Base-by-base conservation (phyloP, 2,113 vertebrate species). In the Tachysurus vachellii region DNA sequence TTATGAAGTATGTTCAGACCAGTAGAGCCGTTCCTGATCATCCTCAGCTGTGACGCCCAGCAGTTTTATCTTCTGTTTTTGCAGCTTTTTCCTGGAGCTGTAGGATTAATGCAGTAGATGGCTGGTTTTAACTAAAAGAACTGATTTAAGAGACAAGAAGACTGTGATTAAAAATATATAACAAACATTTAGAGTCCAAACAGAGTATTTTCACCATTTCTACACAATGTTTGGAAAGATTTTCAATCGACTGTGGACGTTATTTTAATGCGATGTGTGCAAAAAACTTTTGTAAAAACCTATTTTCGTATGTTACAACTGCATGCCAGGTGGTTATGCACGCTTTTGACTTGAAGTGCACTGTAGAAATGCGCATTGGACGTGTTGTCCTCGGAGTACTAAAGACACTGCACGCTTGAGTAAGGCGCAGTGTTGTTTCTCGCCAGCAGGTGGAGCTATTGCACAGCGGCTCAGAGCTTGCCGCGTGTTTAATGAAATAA, bases 401-500 rank as follows among this genome's bases (percentile, higher is more conserved):
- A 66, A 64, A 87, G n/a, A 21, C 81, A 56, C 81, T 87, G 86
- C 59, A 56, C 36, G 28, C 56, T 83, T 61, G 4, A 64, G 71
- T 64, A 36, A 10, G 57, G 70, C 44, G 91, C 91, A 91, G 92
- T 93, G 90, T 54, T 91, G 89, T 87, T 83, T 87, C 90, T 89
- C 90, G 91, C 91, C 93, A 92, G 87, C 88, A 92, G 92, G 88
- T 85, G 88, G 88, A 90, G 93, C 92, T 93, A 92, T 93, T 93
- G 91, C 93, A 91, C 92, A 92, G 92, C 90, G 84, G 64, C 26
- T 88, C 61, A 42, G 76, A n/a, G 64, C 71, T 80, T 93, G 93
- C 93, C 93, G 92, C 94, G 91, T 93, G 92, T 95, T 91, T 93
- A 90, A 92, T 90, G 87, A 84, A 90, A 88, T 92, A 83, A 90